Evolutionary conservation across 2,797 vertebrate genomes (phyloP).

Genomic region (Sitta carolinensis): DNA sequence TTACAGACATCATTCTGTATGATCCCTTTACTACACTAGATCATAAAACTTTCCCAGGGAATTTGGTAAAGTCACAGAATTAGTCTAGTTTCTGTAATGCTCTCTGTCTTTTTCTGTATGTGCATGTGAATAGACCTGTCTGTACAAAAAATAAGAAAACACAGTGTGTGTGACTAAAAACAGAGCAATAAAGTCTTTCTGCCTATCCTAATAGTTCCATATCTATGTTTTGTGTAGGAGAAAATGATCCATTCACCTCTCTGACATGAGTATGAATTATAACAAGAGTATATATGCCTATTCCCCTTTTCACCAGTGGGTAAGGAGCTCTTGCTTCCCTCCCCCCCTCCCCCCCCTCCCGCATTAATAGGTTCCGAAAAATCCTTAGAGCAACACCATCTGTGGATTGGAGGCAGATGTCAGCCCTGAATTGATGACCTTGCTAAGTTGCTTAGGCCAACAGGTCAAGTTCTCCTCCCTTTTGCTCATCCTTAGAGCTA

Average conservation of each 20-base stretch:
- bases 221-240: neutral
- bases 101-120: neutral
- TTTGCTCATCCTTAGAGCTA: neutral
- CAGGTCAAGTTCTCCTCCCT: neutral
- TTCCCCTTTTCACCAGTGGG: neutral
- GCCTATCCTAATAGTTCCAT: neutral
- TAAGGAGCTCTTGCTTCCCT: neutral
- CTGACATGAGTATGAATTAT: neutral
- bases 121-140: neutral
- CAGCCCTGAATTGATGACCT: neutral
- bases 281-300: neutral
- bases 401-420: neutral
- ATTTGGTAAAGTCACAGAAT: neutral
- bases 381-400: neutral
- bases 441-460: neutral
- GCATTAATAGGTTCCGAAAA: neutral
- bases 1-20: neutral
- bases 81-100: neutral
- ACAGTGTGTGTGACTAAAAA: rapidly evolving
- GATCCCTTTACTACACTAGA: neutral
- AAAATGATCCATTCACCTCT: neutral
- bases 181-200: neutral
- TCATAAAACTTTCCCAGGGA: neutral
- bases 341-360: neutral
- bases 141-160: neutral